Percentiles rank a stretch among this genome's conserved stretches.
Conservation (phyloP, 2,797 vertebrate species). For the Echeneis naucrates region DNA sequence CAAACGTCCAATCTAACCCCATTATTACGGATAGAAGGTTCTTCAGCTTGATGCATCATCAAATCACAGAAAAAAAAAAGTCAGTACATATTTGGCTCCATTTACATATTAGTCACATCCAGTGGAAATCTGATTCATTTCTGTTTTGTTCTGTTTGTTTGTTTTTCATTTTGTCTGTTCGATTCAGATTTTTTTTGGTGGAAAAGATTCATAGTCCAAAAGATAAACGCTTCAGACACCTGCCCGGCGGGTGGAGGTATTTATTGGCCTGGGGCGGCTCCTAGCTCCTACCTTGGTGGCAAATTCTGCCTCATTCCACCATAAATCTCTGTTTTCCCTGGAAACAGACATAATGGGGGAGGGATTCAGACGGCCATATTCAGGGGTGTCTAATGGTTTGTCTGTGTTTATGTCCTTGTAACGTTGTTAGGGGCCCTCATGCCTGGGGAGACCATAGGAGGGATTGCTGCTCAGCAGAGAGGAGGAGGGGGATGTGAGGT, state of each 20-base stretch:
- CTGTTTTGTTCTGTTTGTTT: neutral
- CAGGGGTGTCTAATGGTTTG: constrained; percentile 87
- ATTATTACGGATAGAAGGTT: constrained; percentile 44
- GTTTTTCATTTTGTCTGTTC: constrained; percentile 8
- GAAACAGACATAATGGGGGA: constrained; percentile 86
- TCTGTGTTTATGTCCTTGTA: constrained; percentile 89
- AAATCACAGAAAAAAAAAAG: constrained; percentile 52
- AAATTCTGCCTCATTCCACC: constrained; percentile 75
- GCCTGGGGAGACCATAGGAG: constrained; percentile 69
- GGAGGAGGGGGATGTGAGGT: constrained; percentile 67
- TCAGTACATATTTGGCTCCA: constrained; percentile 41
- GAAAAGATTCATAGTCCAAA: constrained; percentile 40
- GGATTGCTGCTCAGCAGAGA: constrained; percentile 57
- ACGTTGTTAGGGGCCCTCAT: constrained; percentile 86
- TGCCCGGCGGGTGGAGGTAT: constrained; percentile 66
- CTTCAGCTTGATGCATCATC: constrained; percentile 47
- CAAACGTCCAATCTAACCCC: constrained; percentile 60
- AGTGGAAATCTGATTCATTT: constrained; percentile 23
- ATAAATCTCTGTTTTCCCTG: constrained; percentile 81
- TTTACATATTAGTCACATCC: constrained; percentile 54
- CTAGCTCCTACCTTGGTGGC: constrained; percentile 78
- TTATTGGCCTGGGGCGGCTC: constrained; percentile 58
- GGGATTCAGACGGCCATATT: constrained; percentile 88
- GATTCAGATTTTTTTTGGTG: constrained; percentile 12
- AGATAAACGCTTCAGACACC: constrained; percentile 57